Conservation (phyloP, 2,113 vertebrate species). For the Rallus limicola region DNA sequence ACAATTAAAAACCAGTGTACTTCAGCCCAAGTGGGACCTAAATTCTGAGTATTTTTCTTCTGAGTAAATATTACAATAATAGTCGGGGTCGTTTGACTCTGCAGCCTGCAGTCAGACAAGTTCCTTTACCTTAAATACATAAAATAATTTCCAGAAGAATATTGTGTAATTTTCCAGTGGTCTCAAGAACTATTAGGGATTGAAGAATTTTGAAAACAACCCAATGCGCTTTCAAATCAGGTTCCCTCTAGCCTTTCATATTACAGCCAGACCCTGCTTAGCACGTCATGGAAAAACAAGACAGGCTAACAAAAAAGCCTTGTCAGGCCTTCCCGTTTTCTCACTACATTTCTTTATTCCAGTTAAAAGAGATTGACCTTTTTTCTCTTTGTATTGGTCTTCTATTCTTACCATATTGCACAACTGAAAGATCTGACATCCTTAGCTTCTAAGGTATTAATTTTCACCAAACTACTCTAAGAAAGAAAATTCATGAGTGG, state of each 20-base stretch:
- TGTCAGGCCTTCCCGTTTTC: conserved; percentile 4
- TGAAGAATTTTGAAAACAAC: background rate
- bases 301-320: background rate
- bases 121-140: background rate
- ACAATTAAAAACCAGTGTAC: background rate
- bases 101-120: background rate
- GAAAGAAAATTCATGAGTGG: conserved; percentile 62
- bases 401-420: conserved; percentile 6
- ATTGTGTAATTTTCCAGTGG: background rate
- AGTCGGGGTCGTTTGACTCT: background rate
- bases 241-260: background rate
- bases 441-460: conserved; percentile 15
- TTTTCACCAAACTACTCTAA: conserved; percentile 30
- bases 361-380: conserved; percentile 16
- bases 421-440: conserved; percentile 38
- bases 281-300: conserved; percentile 7
- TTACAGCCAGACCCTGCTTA: background rate
- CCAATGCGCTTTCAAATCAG: background rate
- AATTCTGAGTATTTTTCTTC: background rate
- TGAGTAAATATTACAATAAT: background rate
- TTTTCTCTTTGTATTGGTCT: conserved; percentile 17
- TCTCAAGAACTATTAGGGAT: background rate
- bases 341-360: conserved; percentile 18
- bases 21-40: background rate
- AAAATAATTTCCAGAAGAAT: background rate